These are phyloP conservation scores for Drosophila diplacantha DNA, from an alignment of 2,888 invertebrate species.

Conservation along the genomic window DNA sequence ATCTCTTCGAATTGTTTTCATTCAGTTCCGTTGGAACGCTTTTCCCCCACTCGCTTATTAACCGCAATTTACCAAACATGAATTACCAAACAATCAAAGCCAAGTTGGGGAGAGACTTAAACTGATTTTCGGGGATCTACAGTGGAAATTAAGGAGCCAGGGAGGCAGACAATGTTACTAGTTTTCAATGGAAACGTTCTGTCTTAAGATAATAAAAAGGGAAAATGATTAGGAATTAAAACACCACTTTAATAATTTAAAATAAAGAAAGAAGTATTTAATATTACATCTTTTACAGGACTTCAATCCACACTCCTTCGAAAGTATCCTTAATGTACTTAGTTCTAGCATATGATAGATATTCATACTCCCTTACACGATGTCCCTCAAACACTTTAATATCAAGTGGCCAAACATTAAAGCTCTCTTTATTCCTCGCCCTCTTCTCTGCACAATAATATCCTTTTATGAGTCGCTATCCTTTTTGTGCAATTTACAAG, in stretches of 20 bases:
- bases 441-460: not conserved
- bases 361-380: not conserved
- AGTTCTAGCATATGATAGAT: not conserved
- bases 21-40: conserved; percentile 20
- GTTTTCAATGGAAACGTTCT: not conserved
- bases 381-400: conserved; percentile 4
- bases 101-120: conserved; percentile 35
- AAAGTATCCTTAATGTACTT: not conserved
- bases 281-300: not conserved
- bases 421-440: not conserved
- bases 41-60: conserved; percentile 26
- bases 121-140: not conserved
- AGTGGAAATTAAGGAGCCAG: not conserved
- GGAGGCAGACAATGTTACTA: not conserved
- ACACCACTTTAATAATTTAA: not conserved
- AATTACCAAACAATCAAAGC: conserved; percentile 35
- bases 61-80: conserved; percentile 36
- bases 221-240: not conserved
- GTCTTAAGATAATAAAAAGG: not conserved
- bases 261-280: not conserved
- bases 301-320: not conserved
- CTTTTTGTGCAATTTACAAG: conserved; percentile 59
- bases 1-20: conserved; percentile 31
- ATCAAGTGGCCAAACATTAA: not conserved
- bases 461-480: conserved; percentile 38